Evolutionary conservation across 2,113 vertebrate genomes (phyloP), one percentile per base, ranked within the genome.

Genomic region (Corvus moneduloides): DNA sequence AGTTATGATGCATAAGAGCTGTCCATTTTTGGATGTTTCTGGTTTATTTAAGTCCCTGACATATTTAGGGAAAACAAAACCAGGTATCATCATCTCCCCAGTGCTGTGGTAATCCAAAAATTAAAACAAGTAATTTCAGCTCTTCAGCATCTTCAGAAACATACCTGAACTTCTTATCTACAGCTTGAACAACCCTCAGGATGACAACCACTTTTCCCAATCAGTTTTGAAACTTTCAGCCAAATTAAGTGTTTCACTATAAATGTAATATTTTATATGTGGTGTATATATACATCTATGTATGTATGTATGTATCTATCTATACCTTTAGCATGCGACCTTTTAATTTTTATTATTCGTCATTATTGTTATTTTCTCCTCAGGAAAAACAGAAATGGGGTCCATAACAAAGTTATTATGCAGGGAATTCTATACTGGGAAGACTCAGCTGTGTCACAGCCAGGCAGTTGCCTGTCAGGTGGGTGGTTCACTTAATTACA

Each of bases 351-450:
- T 33, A 14, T 55, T 55, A 33, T 19, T 55, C 7, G 2, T 23
- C 21, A 3, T 12, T 39, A 3, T 33, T n/a, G 4, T 56, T 66
- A 1, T 39, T 79, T 77, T 54, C 24, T 52, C 32, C 16, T 39
- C 18, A 99, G 99, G 99, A 81, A 99, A 99, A 56, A 98, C 99
- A 72, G 99, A 99, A 97, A 99, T 99, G 0, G 99, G 99, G 49
- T 99, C 99, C 78, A 99, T 99, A 94, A 99, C 99, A 20, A 99
- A 99, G 94, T 98, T 99, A 97, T 98, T 99, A 97, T 99, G 99
- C 63, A 99, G 99, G 73, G 99, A 99, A 96, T 99, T 99, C 84
- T 98, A 99, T 35, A 99, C 99, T 4, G 99, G 99, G 27, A 99
- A 99, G 90, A 99, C 99, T 2, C 99, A 99, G 96, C 96, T 99